A percentile compares a stretch with the other conserved stretches of the same genome.
Conservation (phyloP, 1,140 invertebrate species). For the Cydia amplana region DNA sequence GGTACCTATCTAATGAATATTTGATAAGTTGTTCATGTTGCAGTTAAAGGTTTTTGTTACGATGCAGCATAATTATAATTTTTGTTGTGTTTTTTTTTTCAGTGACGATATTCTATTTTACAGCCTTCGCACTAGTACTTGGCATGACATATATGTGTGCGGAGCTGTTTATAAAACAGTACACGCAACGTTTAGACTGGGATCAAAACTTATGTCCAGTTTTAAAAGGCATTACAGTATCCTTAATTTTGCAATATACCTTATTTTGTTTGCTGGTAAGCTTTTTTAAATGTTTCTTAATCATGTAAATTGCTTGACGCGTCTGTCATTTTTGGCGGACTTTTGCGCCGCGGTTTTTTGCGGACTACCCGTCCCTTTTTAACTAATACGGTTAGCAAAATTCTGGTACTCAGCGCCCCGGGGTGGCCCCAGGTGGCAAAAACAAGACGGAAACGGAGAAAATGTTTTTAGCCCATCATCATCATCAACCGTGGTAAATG, state of each 20-base stretch:
- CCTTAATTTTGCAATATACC: slow-evolving; percentile 54
- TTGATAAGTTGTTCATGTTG: too few relatives aligned
- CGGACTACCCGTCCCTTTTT: too few relatives aligned
- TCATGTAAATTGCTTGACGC: slow-evolving; percentile 7
- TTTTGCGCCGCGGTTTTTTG: too few relatives aligned
- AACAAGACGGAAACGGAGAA: too few relatives aligned
- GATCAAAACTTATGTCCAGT: slow-evolving; percentile 56
- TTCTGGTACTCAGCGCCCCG: too few relatives aligned
- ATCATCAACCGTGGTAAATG: too few relatives aligned
- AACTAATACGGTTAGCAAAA: too few relatives aligned
- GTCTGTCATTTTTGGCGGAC: too few relatives aligned
- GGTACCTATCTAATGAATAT: too few relatives aligned
- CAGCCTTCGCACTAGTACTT: slow-evolving; percentile 45
- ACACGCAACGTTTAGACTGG: slow-evolving; percentile 56
- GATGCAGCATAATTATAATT: not conserved
- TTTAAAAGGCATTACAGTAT: slow-evolving; percentile 55
- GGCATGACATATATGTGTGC: slow-evolving; percentile 62
- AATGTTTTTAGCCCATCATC: too few relatives aligned
- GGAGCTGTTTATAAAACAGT: slow-evolving; percentile 68
- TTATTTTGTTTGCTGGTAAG: slow-evolving; percentile 61
- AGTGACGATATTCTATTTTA: slow-evolving; percentile 51
- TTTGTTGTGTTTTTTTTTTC: slow-evolving; percentile 39
- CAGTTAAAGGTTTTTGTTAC: not conserved
- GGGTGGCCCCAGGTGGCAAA: too few relatives aligned
- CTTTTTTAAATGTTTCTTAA: slow-evolving; percentile 11